phyloP scores from a whole-genome alignment of 2,797 vertebrate genomes.

The Myotis vivesi region DNA sequence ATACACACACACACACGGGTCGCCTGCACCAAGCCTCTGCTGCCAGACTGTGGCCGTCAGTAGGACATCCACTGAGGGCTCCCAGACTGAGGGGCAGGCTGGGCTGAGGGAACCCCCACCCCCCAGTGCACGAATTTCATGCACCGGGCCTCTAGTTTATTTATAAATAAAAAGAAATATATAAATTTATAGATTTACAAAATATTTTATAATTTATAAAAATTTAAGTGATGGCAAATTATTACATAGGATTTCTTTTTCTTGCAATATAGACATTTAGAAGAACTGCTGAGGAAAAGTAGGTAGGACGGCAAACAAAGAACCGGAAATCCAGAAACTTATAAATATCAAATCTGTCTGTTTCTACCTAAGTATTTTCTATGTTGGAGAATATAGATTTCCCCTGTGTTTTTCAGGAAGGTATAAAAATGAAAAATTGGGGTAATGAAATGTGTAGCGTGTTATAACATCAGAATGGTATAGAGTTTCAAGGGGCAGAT shows the following conservation, averaged over 20 bases:
- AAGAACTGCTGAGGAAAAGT: not conserved
- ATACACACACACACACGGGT: no score
- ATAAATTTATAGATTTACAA: not conserved
- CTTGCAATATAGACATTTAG: not conserved
- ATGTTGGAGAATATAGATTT: not conserved
- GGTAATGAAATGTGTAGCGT: not conserved
- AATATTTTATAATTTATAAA: not conserved
- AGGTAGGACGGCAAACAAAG: not conserved
- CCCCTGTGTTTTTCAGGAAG: not conserved
- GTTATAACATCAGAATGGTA: not conserved
- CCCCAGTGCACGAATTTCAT: no score
- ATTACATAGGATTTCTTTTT: not conserved
- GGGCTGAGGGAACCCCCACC: no score
- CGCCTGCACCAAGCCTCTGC: no score
- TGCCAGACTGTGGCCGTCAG: no score
- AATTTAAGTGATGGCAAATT: not conserved
- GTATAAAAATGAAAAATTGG: not conserved
- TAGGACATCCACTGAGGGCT: no score
- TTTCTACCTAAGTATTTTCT: not conserved
- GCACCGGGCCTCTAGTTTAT: no score
- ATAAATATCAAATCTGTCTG: not conserved
- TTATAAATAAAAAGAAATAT: not conserved
- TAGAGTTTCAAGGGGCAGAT: not conserved
- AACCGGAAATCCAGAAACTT: not conserved
- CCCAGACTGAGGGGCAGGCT: no score